Evolutionary conservation across 2,888 invertebrate species (phyloP), one percentile per base, ranked within the genome.

Genomic region (Ceriagrion tenellum): DNA sequence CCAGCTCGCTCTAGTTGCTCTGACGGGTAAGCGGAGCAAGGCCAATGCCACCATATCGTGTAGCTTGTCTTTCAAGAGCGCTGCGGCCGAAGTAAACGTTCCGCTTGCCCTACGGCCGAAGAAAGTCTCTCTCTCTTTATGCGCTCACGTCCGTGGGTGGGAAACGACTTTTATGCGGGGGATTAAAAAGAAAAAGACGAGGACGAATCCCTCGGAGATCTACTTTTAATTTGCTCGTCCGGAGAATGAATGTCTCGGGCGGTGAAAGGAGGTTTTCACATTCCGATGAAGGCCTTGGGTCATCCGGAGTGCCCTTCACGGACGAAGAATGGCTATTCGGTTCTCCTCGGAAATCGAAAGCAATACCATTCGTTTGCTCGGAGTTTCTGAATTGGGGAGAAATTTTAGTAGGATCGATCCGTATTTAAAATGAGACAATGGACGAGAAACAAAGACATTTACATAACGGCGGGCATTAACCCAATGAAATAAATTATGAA

Each of bases 231-330:
- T 35, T 81, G 13, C 35, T 30, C 30, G 81, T 35, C 81, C 35
- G n/a, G 81, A 81, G 10, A 81, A 81, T 81, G 35, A 26, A 81
- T 26, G 81, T 18, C 16, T 30, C 16, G 35, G 81, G 13, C 26
- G 35, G 81, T 81, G 81, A 81, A 81, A 81, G 81, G 81, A 35
- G 81, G 35, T 81, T 81, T 59, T 81, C 81, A 35, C 10, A 81
- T 81, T 81, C 81, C 81, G 81, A 81, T 81, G 81, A 81, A 35
- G 81, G 35, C 81, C 81, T 81, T 81, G 81, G 35, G 30, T 81
- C 35, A 35, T 16, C 16, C 81, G 13, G 35, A 35, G 81, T n/a
- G 3, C 81, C 13, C 35, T 81, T 81, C 81, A n/a, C 16, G 16
- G 16, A 59, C 59, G 59, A 16, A 16, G 59, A 16, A 20, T 20